These are phyloP conservation scores for Lampropteryx suffumata DNA, from an alignment of 2,888 invertebrate genomes.

Conservation along the genomic window DNA sequence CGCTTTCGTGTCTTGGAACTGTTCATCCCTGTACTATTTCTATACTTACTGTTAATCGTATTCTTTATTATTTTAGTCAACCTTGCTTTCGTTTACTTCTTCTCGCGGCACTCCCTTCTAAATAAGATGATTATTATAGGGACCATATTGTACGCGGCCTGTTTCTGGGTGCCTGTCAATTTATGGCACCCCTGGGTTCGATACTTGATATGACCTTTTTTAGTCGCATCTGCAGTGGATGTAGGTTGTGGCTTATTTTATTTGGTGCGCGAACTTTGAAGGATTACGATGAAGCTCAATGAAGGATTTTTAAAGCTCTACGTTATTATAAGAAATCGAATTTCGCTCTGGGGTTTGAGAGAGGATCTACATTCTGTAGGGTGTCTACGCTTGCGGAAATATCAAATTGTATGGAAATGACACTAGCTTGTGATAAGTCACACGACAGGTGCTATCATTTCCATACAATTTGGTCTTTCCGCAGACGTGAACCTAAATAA, in stretches of 20 bases:
- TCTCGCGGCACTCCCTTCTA: background rate
- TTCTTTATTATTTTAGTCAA: background rate
- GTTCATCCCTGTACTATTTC: background rate
- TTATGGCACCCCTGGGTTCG: conserved; percentile 3
- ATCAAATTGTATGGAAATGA: too few relatives aligned
- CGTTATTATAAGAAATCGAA: background rate
- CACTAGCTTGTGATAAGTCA: too few relatives aligned
- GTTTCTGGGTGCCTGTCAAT: background rate
- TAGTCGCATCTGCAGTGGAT: background rate
- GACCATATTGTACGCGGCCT: background rate
- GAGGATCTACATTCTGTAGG: too few relatives aligned
- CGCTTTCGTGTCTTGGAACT: background rate
- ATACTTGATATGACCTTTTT: background rate
- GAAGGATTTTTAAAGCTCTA: conserved; percentile 8
- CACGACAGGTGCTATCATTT: too few relatives aligned
- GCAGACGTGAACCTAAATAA: too few relatives aligned
- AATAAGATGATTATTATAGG: conserved; percentile 4
- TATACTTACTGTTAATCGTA: background rate
- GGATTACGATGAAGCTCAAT: too few relatives aligned
- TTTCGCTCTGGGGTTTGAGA: too few relatives aligned
- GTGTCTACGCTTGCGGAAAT: too few relatives aligned
- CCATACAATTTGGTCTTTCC: too few relatives aligned
- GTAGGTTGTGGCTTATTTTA: background rate
- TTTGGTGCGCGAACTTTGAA: conserved; percentile 1
- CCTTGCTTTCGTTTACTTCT: conserved; percentile 1